Evolutionary conservation across 1,140 invertebrate species (phyloP).

Genomic region (Chironomus striatipennis): DNA sequence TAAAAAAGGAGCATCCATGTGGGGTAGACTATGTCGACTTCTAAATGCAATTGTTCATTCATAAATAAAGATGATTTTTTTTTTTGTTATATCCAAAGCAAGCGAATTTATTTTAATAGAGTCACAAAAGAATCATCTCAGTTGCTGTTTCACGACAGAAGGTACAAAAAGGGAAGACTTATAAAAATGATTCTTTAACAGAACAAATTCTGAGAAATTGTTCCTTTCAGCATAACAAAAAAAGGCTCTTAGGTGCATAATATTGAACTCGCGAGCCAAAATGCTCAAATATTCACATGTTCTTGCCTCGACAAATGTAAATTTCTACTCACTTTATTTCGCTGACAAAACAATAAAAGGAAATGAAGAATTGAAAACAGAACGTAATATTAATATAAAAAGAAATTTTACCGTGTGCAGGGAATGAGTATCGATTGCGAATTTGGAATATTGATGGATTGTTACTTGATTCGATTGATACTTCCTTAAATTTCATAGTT

Average conservation of each 20-base stretch:
- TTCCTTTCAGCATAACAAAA: not conserved
- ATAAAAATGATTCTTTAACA: not conserved
- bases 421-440: no score
- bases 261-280: not conserved
- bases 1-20: not conserved
- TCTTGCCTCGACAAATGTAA: not conserved
- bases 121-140: constrained; percentile 14
- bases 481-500: no score
- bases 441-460: no score
- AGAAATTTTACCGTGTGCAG: not conserved
- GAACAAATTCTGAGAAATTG: constrained; percentile 20
- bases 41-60: no score
- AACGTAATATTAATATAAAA: not conserved
- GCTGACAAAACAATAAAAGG: constrained; percentile 10
- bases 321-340: not conserved
- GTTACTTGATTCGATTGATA: no score
- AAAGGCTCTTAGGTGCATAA: not conserved
- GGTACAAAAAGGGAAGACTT: not conserved
- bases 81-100: not conserved
- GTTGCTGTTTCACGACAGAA: not conserved
- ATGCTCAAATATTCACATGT: constrained; percentile 16
- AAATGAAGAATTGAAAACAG: not conserved
- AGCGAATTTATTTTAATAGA: not conserved
- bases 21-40: not conserved
- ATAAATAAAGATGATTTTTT: no score